Base-by-base conservation (phyloP, 2,797 vertebrate genomes). In the Pseudomugil tenellus region DNA sequence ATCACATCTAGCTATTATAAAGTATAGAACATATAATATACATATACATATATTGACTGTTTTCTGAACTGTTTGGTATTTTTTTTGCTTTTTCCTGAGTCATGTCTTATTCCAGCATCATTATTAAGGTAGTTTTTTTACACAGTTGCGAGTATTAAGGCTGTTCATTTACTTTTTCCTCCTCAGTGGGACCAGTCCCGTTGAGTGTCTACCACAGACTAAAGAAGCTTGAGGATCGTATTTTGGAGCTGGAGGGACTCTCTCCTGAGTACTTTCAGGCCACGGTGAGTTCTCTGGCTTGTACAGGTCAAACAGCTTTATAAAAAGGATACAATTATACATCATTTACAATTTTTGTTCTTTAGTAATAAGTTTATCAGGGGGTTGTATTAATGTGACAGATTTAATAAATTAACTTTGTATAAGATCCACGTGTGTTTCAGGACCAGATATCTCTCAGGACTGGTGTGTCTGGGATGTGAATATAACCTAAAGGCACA, bases 251-350 rank as follows among this genome's bases (percentile, higher is more conserved):
- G 77, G 98, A 99, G 94, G 98, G 98, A 80, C 95, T 99, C 81
- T 99, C 97, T 61, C 98, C 98, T 1, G 98, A 99, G 87, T 99
- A 99, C 92, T 99, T 99, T 91, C 96, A 96, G 72, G 95, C 97
- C 78, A 77, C 94, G 66, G 98, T 99, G 89, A 96, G 98, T 94
- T 53, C 84, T 58, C 16, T 55, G 29, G 55, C 64, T 72, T 72
- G 68, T 52, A 53, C 3, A 14, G 26, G 8, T 19, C 32, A 19
- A 56, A 21, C 32, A 43, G 28, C 10, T 46, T 37, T 37, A 19
- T 21, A 39, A 14, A 8, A 39, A 26, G 35, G 64, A 58, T 35
- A 17, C 19, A 52, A 39, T 25, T 8, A 23, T 23, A 21, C 3
- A 46, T n/a, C 8, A 3, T 48, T 48, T 48, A 53, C 8, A 4